Evolutionary conservation across 2,113 vertebrate genomes (phyloP).

Genomic region (rat (Rattus norvegicus)): DNA sequence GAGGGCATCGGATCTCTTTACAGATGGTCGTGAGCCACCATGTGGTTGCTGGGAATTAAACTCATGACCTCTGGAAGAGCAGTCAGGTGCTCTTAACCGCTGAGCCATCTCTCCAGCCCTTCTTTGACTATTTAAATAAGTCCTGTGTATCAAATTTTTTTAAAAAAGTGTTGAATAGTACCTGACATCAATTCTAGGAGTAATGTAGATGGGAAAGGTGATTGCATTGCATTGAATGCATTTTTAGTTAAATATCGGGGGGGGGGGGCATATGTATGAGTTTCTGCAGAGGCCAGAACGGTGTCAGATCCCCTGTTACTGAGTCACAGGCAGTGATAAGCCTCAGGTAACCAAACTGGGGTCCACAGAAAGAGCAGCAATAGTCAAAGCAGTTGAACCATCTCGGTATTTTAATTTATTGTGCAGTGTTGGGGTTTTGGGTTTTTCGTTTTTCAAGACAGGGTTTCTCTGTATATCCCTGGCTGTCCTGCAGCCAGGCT

Average conservation of each 20-base stretch:
- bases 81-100: no score
- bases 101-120: no score
- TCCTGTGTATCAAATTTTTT: not conserved
- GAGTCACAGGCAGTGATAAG: not conserved
- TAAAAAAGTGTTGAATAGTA: not conserved
- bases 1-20: no score
- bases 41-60: no score
- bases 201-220: not conserved
- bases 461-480: not conserved
- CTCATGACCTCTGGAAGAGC: no score
- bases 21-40: no score
- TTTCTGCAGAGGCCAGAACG: not conserved
- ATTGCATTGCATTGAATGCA: not conserved
- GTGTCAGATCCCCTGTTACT: not conserved
- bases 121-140: not conserved
- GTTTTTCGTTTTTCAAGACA: not conserved
- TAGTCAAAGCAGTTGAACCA: not conserved
- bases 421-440: not conserved
- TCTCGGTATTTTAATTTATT: not conserved
- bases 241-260: not conserved
- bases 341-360: not conserved
- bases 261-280: not conserved
- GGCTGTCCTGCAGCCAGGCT: not conserved
- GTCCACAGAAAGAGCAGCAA: not conserved
- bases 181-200: not conserved